phyloP scores from a whole-genome alignment of 1,140 invertebrate genomes.

The Campodea augens region DNA sequence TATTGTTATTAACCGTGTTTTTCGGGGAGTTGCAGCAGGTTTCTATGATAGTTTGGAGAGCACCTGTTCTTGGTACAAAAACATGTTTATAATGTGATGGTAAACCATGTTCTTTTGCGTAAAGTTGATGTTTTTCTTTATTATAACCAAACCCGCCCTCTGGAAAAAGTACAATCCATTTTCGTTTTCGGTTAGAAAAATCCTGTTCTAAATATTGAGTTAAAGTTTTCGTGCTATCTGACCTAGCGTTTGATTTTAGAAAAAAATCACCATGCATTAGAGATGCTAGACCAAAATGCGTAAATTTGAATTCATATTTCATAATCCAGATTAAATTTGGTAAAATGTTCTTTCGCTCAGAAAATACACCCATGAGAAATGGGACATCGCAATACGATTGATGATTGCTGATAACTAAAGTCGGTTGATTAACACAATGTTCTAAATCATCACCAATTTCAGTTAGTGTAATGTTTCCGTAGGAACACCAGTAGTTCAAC shows the following conservation, averaged over 20 bases:
- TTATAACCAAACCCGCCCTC: slow-evolving; percentile 88
- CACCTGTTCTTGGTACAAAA: slow-evolving; percentile 72
- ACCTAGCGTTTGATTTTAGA: slow-evolving; percentile 56
- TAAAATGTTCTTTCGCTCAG: slow-evolving; percentile 48
- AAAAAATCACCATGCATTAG: slow-evolving; percentile 86
- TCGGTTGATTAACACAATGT: slow-evolving; percentile 41
- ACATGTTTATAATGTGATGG: slow-evolving; percentile 70
- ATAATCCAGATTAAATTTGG: slow-evolving; percentile 90
- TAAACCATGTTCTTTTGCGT: slow-evolving; percentile 64
- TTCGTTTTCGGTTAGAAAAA: slow-evolving; percentile 52
- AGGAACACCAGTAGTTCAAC: slow-evolving; percentile 75
- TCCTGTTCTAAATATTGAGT: slow-evolving; percentile 47
- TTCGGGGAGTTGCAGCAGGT: too few species aligned
- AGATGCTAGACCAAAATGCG: slow-evolving; percentile 88
- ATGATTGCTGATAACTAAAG: slow-evolving; percentile 80
- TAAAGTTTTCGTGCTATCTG: slow-evolving; percentile 47
- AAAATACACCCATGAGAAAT: slow-evolving; percentile 72
- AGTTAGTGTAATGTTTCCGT: slow-evolving; percentile 76
- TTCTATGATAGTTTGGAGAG: slow-evolving; percentile 63
- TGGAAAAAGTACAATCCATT: slow-evolving; percentile 83
- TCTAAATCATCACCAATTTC: slow-evolving; percentile 77
- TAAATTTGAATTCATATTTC: slow-evolving; percentile 85
- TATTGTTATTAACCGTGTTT: slow-evolving; percentile 25
- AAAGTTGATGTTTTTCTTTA: slow-evolving; percentile 59
- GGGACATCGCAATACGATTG: slow-evolving; percentile 92